Conservation (phyloP, 2,888 invertebrate species). For the Athalia rosae region DNA sequence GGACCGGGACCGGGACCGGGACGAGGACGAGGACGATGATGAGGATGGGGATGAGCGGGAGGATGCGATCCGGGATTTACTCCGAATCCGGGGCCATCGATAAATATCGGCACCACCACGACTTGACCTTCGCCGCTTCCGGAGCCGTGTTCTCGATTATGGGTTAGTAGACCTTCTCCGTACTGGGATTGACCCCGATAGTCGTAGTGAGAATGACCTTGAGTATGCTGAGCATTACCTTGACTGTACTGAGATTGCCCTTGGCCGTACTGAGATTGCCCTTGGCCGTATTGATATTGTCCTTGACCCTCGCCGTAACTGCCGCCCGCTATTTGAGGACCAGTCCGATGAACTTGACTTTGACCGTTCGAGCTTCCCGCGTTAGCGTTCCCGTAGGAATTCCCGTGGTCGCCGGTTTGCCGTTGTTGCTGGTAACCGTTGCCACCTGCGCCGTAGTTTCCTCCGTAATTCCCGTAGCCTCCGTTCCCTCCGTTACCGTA, state of each 20-base stretch:
- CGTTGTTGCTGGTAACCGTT: constrained; percentile 41
- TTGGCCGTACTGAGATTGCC: neutral
- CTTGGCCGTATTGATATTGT: neutral
- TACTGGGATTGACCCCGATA: too few species aligned
- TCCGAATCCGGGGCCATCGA: too few species aligned
- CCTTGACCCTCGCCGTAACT: constrained; percentile 2
- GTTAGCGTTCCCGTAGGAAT: constrained; percentile 46
- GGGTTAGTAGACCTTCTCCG: too few species aligned
- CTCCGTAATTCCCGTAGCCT: constrained; percentile 24
- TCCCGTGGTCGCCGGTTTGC: constrained; percentile 38
- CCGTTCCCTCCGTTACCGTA: constrained; percentile 22
- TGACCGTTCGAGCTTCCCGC: constrained; percentile 45
- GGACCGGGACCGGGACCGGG: neutral
- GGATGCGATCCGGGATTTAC: too few species aligned
- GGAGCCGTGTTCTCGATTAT: too few species aligned
- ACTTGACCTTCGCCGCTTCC: too few species aligned
- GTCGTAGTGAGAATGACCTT: neutral
- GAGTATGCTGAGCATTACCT: neutral
- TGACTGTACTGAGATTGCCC: neutral
- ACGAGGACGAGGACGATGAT: neutral
- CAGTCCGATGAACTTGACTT: neutral
- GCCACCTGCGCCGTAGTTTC: constrained; percentile 13
- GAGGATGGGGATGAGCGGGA: neutral
- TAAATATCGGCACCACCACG: too few species aligned
- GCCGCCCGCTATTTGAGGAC: neutral